Evolutionary conservation across 2,888 invertebrate genomes (phyloP).

Genomic region (Synanthedon andrenaeformis): DNA sequence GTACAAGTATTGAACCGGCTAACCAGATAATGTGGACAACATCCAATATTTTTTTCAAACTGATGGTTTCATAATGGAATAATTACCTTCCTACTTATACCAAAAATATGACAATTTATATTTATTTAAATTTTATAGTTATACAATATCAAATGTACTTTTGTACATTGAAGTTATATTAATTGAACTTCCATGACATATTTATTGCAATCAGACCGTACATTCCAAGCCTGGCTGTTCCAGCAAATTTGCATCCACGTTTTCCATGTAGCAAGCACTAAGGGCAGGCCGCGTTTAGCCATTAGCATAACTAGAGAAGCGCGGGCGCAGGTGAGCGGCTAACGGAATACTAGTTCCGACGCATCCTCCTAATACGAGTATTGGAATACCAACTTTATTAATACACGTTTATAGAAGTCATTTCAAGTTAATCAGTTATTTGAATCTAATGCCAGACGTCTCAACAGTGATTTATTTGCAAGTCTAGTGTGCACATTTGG

Average conservation of each 20-base stretch:
- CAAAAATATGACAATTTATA: too few species aligned
- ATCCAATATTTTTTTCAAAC: too few species aligned
- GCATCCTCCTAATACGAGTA: constrained; percentile 26
- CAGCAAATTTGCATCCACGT: not conserved
- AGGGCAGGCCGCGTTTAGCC: constrained; percentile 19
- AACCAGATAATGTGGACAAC: too few species aligned
- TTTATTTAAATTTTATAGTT: too few species aligned
- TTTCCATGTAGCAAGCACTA: not conserved
- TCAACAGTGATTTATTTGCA: constrained; percentile 30
- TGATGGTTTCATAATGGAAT: too few species aligned
- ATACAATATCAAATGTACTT: too few species aligned
- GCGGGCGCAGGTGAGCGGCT: constrained; percentile 62
- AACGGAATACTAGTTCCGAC: constrained; percentile 53
- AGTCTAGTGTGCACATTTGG: not conserved
- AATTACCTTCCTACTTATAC: too few species aligned
- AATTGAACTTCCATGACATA: not conserved
- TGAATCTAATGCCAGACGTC: constrained; percentile 5
- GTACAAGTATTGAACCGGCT: too few species aligned
- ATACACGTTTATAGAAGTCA: constrained; percentile 23
- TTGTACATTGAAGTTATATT: too few species aligned
- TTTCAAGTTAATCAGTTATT: constrained; percentile 18
- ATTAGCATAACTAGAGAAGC: constrained; percentile 68
- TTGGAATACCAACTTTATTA: constrained; percentile 39
- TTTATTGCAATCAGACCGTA: not conserved
- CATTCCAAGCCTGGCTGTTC: not conserved